A percentile compares a stretch with the other conserved stretches of the same genome.
These are phyloP conservation scores for Cryptops parisi DNA, from an alignment of 2,888 invertebrate species.

Conservation along the genomic window DNA sequence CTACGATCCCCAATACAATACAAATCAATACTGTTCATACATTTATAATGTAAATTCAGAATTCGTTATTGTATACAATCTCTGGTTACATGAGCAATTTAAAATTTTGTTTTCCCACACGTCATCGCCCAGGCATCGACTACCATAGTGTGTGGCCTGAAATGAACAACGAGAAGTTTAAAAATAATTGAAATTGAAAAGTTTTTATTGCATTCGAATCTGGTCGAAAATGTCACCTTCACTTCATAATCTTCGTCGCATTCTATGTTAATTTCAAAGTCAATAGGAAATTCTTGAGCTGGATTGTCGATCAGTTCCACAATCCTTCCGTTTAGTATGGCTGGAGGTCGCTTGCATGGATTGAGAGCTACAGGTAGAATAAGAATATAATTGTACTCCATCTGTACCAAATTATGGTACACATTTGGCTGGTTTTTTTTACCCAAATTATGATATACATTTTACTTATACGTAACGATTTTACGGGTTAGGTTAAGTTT, in stretches of 20 bases:
- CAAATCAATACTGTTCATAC: not conserved
- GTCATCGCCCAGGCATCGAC: not conserved
- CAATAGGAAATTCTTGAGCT: not conserved
- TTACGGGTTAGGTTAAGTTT: no score
- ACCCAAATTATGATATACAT: no score
- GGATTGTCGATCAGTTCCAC: not conserved
- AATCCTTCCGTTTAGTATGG: not conserved
- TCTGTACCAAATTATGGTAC: no score
- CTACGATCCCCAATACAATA: no score
- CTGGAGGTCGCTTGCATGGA: not conserved
- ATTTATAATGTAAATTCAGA: not conserved
- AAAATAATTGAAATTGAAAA: no score
- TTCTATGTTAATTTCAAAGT: not conserved
- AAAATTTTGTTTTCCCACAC: not conserved
- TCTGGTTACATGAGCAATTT: not conserved
- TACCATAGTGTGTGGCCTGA: not conserved
- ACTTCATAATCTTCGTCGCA: not conserved
- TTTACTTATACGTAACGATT: no score
- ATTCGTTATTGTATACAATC: not conserved
- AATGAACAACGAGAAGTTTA: not conserved
- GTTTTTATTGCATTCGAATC: no score
- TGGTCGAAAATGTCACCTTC: not conserved
- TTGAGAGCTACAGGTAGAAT: not conserved
- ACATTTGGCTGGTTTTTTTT: no score
- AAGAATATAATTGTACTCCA: no score